Evolutionary conservation across 2,797 vertebrate species (phyloP), one percentile per base, ranked within the genome.

Genomic region (Ctenochaetus hawaiiensis): DNA sequence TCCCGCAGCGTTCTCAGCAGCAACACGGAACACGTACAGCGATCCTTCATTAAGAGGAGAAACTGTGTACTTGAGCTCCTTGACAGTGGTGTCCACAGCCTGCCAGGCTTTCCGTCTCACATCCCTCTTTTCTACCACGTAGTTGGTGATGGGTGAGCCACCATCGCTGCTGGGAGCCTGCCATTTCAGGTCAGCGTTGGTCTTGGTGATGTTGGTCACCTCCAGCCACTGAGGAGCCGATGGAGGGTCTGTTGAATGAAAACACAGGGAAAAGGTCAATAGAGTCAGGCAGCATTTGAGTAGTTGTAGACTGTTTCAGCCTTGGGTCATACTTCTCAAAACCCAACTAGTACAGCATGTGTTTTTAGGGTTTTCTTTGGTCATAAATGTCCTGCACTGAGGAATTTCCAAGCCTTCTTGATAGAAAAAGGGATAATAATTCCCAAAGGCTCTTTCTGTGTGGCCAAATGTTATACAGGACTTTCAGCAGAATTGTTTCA

Each of bases 41-140:
- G 97, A 96, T 0, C 98, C 98, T 90, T 99, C 98, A 0, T 97
- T 98, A 44, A 99, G 94, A 0, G 98, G 97, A 11, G 96, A 97
- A 22, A 99, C 98, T 0, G 96, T 96, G 84, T 97, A 98, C 84
- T 97, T 99, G 14, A 93, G 97, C 1, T 99, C 98, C 89, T 99
- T 99, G 34, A 99, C 94, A 0, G 98, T 99, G 49, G 98, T 99
- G 82, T 99, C 98, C 1, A 99, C 96, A 0, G 96, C 86, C 82
- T 99, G 97, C 98, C 98, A 99, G 44, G 96, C 94, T 94, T 99
- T 99, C 49, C 98, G 94, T 71, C 97, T 96, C 48, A 99, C 98
- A 1, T 99, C 98, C 91, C 98, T 96, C 91, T 99, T 99, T 92
- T 99, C 98, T 87, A 99, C 97, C 51, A 99, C 97, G 11, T 99